These are phyloP conservation scores for Hylaeus anthracinus DNA, from an alignment of 1,140 invertebrate genomes.

Conservation along the genomic window DNA sequence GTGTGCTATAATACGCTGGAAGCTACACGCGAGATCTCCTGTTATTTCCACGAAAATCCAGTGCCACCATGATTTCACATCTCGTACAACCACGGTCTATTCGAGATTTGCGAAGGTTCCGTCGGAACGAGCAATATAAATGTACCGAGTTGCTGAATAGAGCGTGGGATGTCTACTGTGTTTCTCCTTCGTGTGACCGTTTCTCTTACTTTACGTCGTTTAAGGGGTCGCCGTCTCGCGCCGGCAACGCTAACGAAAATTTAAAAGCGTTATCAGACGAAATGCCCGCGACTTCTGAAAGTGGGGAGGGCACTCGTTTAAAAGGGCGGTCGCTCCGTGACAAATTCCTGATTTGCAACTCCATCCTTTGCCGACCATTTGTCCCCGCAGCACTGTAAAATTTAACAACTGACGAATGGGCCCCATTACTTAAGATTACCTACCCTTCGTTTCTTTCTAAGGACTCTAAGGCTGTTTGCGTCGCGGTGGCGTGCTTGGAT, in stretches of 20 bases:
- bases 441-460: constrained; percentile 5
- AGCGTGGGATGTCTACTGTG: constrained; percentile 35
- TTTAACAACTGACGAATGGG: constrained; percentile 60
- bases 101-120: constrained; percentile 18
- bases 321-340: constrained; percentile 36
- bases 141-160: constrained; percentile 49
- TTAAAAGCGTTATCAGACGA: constrained; percentile 61
- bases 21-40: neutral
- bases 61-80: neutral
- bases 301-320: constrained; percentile 28
- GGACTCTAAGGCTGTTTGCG: constrained; percentile 5
- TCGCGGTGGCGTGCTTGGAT: neutral
- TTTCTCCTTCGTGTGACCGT: constrained; percentile 56
- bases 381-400: constrained; percentile 32
- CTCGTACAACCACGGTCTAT: neutral
- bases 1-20: neutral
- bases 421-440: constrained; percentile 54
- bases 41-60: constrained; percentile 1
- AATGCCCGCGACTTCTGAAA: constrained; percentile 33
- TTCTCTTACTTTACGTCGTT: constrained; percentile 64
- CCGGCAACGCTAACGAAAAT: constrained; percentile 58
- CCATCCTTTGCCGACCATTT: constrained; percentile 33
- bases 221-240: constrained; percentile 21
- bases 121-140: constrained; percentile 38
- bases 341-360: constrained; percentile 63